phyloP scores from a whole-genome alignment of 2,888 invertebrate species.

The Clistopyga incitator region DNA sequence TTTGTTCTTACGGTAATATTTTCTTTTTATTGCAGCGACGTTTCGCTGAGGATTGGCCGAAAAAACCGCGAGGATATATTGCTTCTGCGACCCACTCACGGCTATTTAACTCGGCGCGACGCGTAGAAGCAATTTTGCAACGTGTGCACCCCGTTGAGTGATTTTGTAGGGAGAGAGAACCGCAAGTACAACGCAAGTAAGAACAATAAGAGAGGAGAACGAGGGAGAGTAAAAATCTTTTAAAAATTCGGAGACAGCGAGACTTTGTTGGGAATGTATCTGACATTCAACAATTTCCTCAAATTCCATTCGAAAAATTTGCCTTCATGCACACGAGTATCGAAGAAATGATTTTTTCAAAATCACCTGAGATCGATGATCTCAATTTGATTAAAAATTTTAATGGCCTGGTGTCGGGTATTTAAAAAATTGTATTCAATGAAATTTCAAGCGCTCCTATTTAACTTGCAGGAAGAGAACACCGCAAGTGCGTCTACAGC shows the following conservation, averaged over 20 bases:
- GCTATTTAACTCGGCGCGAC: background rate
- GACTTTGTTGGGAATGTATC: no score
- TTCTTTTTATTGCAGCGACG: background rate
- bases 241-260: no score
- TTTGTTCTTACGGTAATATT: no score
- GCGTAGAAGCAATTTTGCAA: constrained; percentile 5
- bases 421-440: background rate
- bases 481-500: constrained; percentile 51
- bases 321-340: background rate
- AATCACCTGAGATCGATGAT: background rate
- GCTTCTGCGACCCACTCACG: background rate
- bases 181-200: no score
- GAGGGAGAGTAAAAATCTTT: no score
- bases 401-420: no score
- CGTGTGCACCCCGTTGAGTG: constrained; percentile 7
- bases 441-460: background rate
- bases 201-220: no score
- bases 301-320: no score
- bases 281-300: no score
- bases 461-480: constrained; percentile 63
- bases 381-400: no score
- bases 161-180: background rate
- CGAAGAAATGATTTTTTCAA: background rate
- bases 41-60: background rate
- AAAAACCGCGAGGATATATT: constrained; percentile 2